Base-by-base conservation (phyloP, 2,888 invertebrate genomes). In the Strigamia transsilvanica region DNA sequence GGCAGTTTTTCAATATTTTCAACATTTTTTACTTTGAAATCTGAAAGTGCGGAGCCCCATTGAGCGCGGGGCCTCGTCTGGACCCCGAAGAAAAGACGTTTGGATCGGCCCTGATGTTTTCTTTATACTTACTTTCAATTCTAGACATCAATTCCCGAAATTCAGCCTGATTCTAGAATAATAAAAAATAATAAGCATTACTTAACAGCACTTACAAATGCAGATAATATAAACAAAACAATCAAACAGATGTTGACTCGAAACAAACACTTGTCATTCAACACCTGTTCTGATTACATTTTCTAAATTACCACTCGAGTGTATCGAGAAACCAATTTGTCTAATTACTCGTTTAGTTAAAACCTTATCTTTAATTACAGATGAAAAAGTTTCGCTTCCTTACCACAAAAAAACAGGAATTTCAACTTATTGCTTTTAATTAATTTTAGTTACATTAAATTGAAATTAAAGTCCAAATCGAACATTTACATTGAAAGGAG, bases 271-370 rank as follows among this genome's bases (percentile, higher is more conserved):
- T 56, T 56, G 56, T 56, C 56, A 56, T 56, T 56, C 56, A 56
- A 56, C 56, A 56, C 18, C 56, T 56, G 56, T 56, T 56, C 56
- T 56, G 56, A 56, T 56, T 56, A 56, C 56, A 56, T n/a, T 51
- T 51, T 51, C 15, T 51, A 4, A 56, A 56, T 56, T 56, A 56
- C 46, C 12, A 13, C 9, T 56, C 56, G 9, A 56, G 56, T 2
- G 56, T 5, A 56, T 9, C 56, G 21, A 56, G 18, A 56, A 56
- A 56, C 56, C 56, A 56, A 18, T 18, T 56, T 56, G 18, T n/a
- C 56, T 56, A 56, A 56, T 56, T 56, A 56, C 46, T 13, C 13
- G 46, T 46, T 46, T 46, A 18, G 3, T 56, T 38, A 0, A 6
- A n/a, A 56, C 18, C 18, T 56, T 56, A 56, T 56, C 18, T n/a